A percentile compares a stretch with the other conserved stretches of the same genome.
phyloP scores from a whole-genome alignment of 2,888 invertebrate genomes.

The Endomychus coccineus region DNA sequence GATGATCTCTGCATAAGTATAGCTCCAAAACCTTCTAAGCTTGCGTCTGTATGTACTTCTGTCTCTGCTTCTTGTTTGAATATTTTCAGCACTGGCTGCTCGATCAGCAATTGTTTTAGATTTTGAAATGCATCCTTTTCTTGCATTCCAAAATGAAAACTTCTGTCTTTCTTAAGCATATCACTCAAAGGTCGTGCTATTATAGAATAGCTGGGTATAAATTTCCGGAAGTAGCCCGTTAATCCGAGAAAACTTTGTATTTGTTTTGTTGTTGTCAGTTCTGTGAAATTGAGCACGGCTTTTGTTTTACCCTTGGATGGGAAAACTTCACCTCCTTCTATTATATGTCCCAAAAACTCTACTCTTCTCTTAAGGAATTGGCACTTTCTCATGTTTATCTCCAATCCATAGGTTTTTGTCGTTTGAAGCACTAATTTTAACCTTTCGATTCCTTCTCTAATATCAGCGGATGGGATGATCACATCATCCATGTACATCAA shows the following conservation, averaged over 20 bases:
- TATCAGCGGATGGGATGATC: too few species aligned
- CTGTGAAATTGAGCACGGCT: constrained; percentile 19
- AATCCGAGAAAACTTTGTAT: constrained; percentile 26
- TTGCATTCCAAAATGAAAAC: too few species aligned
- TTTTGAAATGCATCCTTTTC: too few species aligned
- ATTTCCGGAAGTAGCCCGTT: constrained; percentile 25
- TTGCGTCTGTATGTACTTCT: constrained; percentile 32
- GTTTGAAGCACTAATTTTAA: too few species aligned
- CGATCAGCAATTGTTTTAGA: too few species aligned
- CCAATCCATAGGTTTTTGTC: too few species aligned
- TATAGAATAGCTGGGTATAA: constrained; percentile 22
- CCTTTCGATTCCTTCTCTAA: too few species aligned
- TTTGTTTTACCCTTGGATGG: constrained; percentile 13
- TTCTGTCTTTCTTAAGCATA: constrained; percentile 21
- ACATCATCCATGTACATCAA: too few species aligned
- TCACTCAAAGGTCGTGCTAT: constrained; percentile 23
- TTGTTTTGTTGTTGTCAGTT: constrained; percentile 16
- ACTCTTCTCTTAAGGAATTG: constrained; percentile 21
- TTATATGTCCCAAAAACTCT: constrained; percentile 26
- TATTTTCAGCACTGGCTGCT: too few species aligned
- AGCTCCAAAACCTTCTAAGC: constrained; percentile 25
- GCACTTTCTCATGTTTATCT: constrained; percentile 26
- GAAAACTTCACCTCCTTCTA: constrained; percentile 18
- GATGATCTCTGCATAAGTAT: constrained; percentile 24
- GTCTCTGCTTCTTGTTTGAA: constrained; percentile 25